Percentiles rank a stretch among this genome's conserved stretches.
Evolutionary conservation across 2,888 invertebrate species (phyloP).

Genomic region (Spialia ferax): DNA sequence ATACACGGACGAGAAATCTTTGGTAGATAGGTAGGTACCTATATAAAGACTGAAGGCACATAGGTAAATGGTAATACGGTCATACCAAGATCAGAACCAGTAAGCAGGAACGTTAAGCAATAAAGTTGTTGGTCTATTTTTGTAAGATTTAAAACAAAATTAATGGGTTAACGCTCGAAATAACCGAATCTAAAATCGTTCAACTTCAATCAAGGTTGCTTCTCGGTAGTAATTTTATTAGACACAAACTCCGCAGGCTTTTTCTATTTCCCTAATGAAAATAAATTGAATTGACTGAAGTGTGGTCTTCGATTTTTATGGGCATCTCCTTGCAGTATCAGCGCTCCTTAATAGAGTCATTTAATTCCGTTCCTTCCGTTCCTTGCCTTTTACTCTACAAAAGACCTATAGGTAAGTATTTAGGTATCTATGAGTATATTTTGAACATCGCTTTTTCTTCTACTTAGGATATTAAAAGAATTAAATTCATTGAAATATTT

Average conservation of each 20-base stretch:
- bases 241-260: slow-evolving; percentile 28
- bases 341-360: slow-evolving; percentile 17
- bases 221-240: slow-evolving; percentile 25
- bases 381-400: too few relatives aligned
- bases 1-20: too few relatives aligned
- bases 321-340: slow-evolving; percentile 11
- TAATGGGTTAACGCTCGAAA: neutral
- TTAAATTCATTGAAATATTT: too few relatives aligned
- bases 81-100: too few relatives aligned
- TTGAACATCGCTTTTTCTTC: too few relatives aligned
- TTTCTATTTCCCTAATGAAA: slow-evolving; percentile 39
- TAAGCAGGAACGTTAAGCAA: neutral
- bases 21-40: too few relatives aligned
- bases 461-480: too few relatives aligned
- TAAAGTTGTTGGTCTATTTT: neutral
- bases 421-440: too few relatives aligned
- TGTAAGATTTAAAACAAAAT: neutral
- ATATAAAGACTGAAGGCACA: too few relatives aligned
- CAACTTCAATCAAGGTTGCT: slow-evolving; percentile 21
- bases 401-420: too few relatives aligned
- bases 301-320: slow-evolving; percentile 27
- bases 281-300: slow-evolving; percentile 32
- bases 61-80: too few relatives aligned
- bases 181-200: slow-evolving; percentile 17
- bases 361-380: slow-evolving; percentile 17